phyloP scores from a whole-genome alignment of 2,888 invertebrate genomes.

The Pasiphila rectangulata region DNA sequence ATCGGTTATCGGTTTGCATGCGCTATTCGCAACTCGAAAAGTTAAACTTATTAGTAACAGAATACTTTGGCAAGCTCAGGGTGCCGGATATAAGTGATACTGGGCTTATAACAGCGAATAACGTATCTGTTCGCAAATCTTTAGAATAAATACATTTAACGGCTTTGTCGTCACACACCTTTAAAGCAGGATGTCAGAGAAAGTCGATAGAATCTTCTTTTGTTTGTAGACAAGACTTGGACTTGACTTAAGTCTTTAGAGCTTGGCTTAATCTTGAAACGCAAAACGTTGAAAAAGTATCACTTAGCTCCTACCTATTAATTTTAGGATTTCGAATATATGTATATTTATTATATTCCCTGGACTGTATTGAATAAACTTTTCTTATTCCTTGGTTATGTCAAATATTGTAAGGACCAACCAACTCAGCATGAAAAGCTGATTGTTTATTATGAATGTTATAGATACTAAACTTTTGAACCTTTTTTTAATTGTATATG shows the following conservation, averaged over 20 bases:
- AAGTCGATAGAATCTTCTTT: conserved; percentile 1
- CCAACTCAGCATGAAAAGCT: conserved; percentile 9
- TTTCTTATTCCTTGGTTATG: no score
- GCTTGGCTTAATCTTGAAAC: neutral
- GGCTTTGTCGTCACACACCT: neutral
- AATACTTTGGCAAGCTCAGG: conserved; percentile 16
- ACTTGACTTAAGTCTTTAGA: neutral
- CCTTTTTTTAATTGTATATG: neutral
- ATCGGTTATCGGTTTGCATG: no score
- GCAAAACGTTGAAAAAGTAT: conserved; percentile 6
- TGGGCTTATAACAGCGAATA: conserved; percentile 12
- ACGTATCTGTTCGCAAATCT: conserved; percentile 13
- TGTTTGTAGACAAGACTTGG: no score
- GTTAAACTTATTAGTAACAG: neutral
- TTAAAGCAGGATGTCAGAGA: conserved; percentile 15
- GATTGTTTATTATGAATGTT: conserved; percentile 4
- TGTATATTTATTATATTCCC: neutral
- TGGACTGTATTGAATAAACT: neutral
- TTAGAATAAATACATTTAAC: conserved; percentile 5
- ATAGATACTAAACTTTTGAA: conserved; percentile 2
- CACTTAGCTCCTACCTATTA: conserved; percentile 10
- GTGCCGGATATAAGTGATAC: conserved; percentile 23
- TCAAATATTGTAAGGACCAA: no score
- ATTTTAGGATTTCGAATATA: neutral
- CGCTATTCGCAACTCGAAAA: no score